Base-by-base conservation (phyloP, 2,888 invertebrate genomes). In the Pachliopta kotzebuea region DNA sequence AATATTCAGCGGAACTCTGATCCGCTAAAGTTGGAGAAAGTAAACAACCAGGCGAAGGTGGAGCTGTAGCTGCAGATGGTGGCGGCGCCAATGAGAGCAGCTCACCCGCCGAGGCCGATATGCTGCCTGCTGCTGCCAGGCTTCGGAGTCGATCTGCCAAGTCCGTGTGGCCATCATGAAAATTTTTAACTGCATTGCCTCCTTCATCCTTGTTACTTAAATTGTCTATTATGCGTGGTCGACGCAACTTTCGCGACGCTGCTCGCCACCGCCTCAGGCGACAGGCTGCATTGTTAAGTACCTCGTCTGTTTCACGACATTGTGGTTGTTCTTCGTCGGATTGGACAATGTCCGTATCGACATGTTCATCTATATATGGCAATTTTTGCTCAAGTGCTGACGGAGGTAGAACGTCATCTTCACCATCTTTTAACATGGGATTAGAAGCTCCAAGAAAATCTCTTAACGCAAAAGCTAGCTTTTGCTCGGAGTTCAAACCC, bases 201-300 rank as follows among this genome's bases (percentile, higher is more conserved):
- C 83, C 82, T 54, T 83, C 83, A 37, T 81, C 84, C 53, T 75
- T 77, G 4, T 82, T 80, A 71, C 82, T 84, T 63, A 90, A 81
- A 69, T 93, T 92, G 74, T 93, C 91, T 59, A 92, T 92, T 50
- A 83, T 93, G 71, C 84, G 79, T 69, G 80, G 93, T 71, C 82
- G 88, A 1, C 90, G 86, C 45, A 93, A 80, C 72, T 92, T 90
- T 56, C 93, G 81, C 20, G 93, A 88, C 4, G 92, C 88, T 56
- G 92, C 92, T 49, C 92, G 88, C 84, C 93, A 91, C 56, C 91
- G 78, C 68, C 90, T 85, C 74, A 93, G 78, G 62, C 92, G 85
- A 70, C 92, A 89, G 45, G 89, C 92, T 2, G 89, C 90, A 70
- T 88, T 91, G 73, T 86, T 88, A 50, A 86, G 72, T 66, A 86